Evolutionary conservation across 2,113 vertebrate genomes (phyloP), one percentile per base, ranked within the genome.

Genomic region (Syngnathus scovelli): DNA sequence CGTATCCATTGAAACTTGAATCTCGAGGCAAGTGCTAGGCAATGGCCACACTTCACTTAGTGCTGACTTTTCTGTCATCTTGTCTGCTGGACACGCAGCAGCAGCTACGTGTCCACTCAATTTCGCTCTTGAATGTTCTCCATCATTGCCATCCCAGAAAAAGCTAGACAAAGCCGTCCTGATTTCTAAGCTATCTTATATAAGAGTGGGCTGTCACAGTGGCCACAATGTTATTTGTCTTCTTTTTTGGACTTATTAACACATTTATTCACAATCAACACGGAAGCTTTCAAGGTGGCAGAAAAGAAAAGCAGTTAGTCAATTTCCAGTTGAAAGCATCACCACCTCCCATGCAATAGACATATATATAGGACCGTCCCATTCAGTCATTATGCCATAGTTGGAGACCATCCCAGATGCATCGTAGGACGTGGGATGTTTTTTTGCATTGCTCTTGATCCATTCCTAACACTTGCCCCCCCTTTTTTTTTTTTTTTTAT

Each of bases 1-100:
- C 88, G 89, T 91, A 91, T 92, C 90, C 90, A 90, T 90, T 90
- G 86, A 92, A 91, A 92, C 90, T 92, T 92, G 90, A 92, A 92
- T 90, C 85, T 90, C 51, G 87, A 89, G 90, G 91, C 89, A 91
- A 92, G 91, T 90, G 90, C 86, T 91, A 90, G 90, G 90, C 85
- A 91, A 90, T 89, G 90, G 89, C 88, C 89, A 88, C 86, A 86
- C 80, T 43, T 62, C 61, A 62, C 61, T 43, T 62, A 62, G 39
- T 54, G 15, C n/a, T 8, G 7, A 39, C 75, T 75, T 83, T 83
- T 85, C 71, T 79, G 82, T 86, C 76, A 8, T 66, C 70, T 65
- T 77, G 70, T 60, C 15, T 13, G 27, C 33, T 33, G 2, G 27
- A 37, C 15, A 36, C 27, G 27, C 27, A 59, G 56, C 56, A 15